Conservation (phyloP, 2,888 invertebrate species). For the Bibio marci region DNA sequence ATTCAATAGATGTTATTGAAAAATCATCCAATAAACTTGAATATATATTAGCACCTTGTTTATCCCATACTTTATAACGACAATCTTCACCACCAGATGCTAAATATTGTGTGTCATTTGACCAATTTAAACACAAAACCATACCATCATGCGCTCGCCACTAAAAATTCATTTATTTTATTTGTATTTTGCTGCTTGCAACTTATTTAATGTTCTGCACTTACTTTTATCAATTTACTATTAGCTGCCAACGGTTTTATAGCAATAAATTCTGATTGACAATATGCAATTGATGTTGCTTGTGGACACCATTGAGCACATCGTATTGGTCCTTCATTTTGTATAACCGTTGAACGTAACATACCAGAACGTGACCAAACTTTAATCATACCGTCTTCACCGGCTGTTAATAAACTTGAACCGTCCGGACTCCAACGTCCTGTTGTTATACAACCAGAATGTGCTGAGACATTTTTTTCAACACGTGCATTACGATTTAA, state of each 20-base stretch:
- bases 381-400: slow-evolving; percentile 93
- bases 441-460: slow-evolving; percentile 74
- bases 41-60: slow-evolving; percentile 73
- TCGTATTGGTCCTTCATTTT: slow-evolving; percentile 68
- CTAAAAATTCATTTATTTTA: too few species aligned
- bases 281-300: slow-evolving; percentile 48
- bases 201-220: not conserved
- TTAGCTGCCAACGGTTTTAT: slow-evolving; percentile 58
- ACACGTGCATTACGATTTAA: slow-evolving; percentile 77
- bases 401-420: slow-evolving; percentile 82
- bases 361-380: slow-evolving; percentile 95
- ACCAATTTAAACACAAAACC: slow-evolving; percentile 88
- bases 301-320: slow-evolving; percentile 70
- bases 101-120: slow-evolving; percentile 75
- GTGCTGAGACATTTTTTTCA: slow-evolving; percentile 85
- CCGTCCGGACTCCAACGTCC: slow-evolving; percentile 94
- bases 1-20: slow-evolving; percentile 79
- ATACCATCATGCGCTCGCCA: slow-evolving; percentile 96
- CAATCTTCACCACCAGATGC: slow-evolving; percentile 96
- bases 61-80: slow-evolving; percentile 71
- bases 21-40: slow-evolving; percentile 72
- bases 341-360: slow-evolving; percentile 75
- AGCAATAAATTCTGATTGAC: slow-evolving; percentile 46
- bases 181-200: not conserved
- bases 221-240: slow-evolving; percentile 53